phyloP scores from a whole-genome alignment of 2,888 invertebrate species.

The Amiota mariae region DNA sequence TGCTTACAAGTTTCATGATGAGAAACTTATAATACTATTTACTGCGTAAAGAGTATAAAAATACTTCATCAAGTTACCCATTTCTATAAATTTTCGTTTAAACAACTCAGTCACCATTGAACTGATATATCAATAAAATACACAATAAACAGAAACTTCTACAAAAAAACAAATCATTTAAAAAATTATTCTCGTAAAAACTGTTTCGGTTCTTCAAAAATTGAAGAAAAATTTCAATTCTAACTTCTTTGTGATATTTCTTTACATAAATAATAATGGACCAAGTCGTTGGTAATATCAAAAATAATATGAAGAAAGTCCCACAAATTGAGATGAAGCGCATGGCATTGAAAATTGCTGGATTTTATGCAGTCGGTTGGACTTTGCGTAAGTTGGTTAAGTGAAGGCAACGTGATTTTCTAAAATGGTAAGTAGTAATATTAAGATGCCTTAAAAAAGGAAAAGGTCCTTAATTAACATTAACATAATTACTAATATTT shows the following conservation, averaged over 20 bases:
- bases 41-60: no score
- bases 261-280: constrained; percentile 44
- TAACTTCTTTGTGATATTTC: not conserved
- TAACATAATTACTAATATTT: no score
- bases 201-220: not conserved
- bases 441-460: not conserved
- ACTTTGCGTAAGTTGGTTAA: constrained; percentile 56
- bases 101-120: no score
- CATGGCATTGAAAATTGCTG: constrained; percentile 54
- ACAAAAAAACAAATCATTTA: not conserved
- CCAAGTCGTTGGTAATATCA: constrained; percentile 46
- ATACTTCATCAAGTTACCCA: no score
- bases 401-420: constrained; percentile 20
- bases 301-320: constrained; percentile 38
- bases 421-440: not conserved
- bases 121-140: no score
- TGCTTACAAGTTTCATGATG: no score
- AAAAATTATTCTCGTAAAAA: not conserved
- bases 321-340: constrained; percentile 49
- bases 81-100: no score
- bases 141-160: no score
- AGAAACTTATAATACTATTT: no score
- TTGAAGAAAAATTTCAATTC: not conserved
- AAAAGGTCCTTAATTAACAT: not conserved
- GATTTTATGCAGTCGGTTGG: constrained; percentile 59